Evolutionary conservation across 2,797 vertebrate genomes (phyloP).

Genomic region (Myripristis murdjan): DNA sequence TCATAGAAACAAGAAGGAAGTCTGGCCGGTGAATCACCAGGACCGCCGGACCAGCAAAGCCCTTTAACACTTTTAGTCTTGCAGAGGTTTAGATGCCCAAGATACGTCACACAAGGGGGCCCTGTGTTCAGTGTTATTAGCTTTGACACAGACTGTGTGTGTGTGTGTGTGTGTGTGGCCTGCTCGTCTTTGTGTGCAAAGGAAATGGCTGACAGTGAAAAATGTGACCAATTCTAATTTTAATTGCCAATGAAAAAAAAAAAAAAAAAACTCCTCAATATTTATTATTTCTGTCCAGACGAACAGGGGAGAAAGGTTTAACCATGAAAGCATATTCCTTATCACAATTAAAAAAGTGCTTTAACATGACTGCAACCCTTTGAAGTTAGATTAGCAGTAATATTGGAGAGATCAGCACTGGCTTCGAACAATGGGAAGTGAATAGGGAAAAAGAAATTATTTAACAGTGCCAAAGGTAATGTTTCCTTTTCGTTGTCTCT

Average conservation of each 20-base stretch:
- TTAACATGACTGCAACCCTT: slow-evolving; percentile 79
- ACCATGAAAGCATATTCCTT: slow-evolving; percentile 79
- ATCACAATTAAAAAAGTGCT: slow-evolving; percentile 81
- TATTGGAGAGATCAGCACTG: slow-evolving; percentile 73
- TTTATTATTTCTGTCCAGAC: slow-evolving; percentile 75
- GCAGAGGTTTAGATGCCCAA: slow-evolving; percentile 30
- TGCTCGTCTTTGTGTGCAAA: slow-evolving; percentile 64
- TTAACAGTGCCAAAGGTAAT: slow-evolving; percentile 77
- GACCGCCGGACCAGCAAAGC: slow-evolving; percentile 33
- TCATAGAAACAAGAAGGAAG: slow-evolving; percentile 61
- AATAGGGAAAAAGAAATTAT: slow-evolving; percentile 72
- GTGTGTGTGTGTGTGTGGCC: slow-evolving; percentile 45
- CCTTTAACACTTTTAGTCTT: slow-evolving; percentile 39
- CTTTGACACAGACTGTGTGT: slow-evolving; percentile 25
- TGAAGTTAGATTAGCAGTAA: slow-evolving; percentile 82
- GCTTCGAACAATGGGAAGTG: slow-evolving; percentile 73
- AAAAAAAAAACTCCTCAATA: slow-evolving; percentile 73
- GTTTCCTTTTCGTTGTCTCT: slow-evolving; percentile 53
- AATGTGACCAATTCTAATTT: slow-evolving; percentile 83
- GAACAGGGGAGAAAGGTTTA: slow-evolving; percentile 72
- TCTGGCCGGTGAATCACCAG: slow-evolving; percentile 64
- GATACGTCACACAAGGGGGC: slow-evolving; percentile 5
- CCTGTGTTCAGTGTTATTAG: slow-evolving; percentile 29
- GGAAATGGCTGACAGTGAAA: slow-evolving; percentile 83
- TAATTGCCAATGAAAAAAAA: slow-evolving; percentile 79